Evolutionary conservation across 2,113 vertebrate species (phyloP), one percentile per base, ranked within the genome.

Genomic region (Clarias gariepinus): DNA sequence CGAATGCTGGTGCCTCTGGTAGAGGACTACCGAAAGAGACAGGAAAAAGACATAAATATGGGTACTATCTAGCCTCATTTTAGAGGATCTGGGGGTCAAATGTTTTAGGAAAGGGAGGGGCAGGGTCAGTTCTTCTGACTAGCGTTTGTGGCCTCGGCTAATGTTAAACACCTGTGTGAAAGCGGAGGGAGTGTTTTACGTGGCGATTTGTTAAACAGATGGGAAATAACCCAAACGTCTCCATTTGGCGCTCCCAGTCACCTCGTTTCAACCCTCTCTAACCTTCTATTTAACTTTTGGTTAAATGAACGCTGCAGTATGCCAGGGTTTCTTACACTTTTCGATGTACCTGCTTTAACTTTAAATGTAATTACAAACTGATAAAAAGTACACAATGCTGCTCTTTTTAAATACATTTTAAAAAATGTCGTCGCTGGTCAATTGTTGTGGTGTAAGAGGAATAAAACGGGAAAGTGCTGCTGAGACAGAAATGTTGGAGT

Each of bases 161-260:
- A 89, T 88, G 58, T 82, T 79, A 84, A 92, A 88, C 91, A 88
- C 85, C 89, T 90, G 91, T 88, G 90, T 84, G 82, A 88, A 74
- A 30, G 15, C 28, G 47, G 78, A 78, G 73, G 89, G 89, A 82
- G 71, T n/a, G 58, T 63, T 25, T 88, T 87, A 85, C 85, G 81
- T 76, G 53, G 86, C 74, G 68, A 90, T 90, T 87, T 90, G 89
- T 91, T 89, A 63, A 92, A 90, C 91, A 92, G 89, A 92, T 90
- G 91, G 90, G 68, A 86, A 81, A 81, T 73, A 79, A 84, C 89
- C 86, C 81, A 89, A 76, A 87, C 57, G 47, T 66, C 87, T 86
- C 84, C 89, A 90, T 89, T 92, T 84, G 90, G 88, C 83, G 78
- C 63, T 80, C 28, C 28, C 18, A 7, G n/a, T 76, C 58, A 53